These are phyloP conservation scores for Pagetopsis macropterus DNA, from an alignment of 2,797 vertebrate genomes.

Conservation along the genomic window DNA sequence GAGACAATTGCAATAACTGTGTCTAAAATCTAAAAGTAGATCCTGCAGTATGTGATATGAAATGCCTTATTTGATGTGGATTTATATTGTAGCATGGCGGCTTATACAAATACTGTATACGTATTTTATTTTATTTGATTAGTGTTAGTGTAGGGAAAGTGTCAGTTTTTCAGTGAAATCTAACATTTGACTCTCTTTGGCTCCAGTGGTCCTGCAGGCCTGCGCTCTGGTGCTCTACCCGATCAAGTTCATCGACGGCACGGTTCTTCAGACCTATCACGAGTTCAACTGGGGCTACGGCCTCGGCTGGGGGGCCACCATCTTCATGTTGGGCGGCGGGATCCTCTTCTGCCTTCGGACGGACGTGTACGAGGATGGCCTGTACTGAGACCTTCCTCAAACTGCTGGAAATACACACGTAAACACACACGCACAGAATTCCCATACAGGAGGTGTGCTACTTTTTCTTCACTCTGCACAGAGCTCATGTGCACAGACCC, in stretches of 20 bases:
- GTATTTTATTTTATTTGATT: not conserved
- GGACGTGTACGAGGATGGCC: constrained; percentile 84
- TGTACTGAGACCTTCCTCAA: constrained; percentile 74
- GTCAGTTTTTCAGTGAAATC: not conserved
- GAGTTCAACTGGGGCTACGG: constrained; percentile 92
- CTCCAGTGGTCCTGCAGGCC: constrained; percentile 86
- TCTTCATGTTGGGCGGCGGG: constrained; percentile 88
- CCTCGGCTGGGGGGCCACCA: constrained; percentile 87
- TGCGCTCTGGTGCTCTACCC: constrained; percentile 89
- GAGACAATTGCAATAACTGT: not conserved
- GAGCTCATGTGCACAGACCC: constrained; percentile 29
- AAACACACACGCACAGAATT: constrained; percentile 19
- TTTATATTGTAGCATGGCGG: not conserved
- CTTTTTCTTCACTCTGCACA: constrained; percentile 38
- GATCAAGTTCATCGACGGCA: constrained; percentile 88
- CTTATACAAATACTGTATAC: not conserved
- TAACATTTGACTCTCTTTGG: constrained; percentile 27
- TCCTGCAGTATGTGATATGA: not conserved
- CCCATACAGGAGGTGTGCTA: constrained; percentile 34
- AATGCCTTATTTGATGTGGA: too few species aligned
- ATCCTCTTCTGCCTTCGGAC: constrained; percentile 88
- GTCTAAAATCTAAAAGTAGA: not conserved
- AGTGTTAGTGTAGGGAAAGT: not conserved
- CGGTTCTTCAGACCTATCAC: constrained; percentile 84
- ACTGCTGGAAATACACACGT: constrained; percentile 28